Evolutionary conservation across 2,888 invertebrate genomes (phyloP), one percentile per base, ranked within the genome.

Genomic region (Eupsilia transversa): DNA sequence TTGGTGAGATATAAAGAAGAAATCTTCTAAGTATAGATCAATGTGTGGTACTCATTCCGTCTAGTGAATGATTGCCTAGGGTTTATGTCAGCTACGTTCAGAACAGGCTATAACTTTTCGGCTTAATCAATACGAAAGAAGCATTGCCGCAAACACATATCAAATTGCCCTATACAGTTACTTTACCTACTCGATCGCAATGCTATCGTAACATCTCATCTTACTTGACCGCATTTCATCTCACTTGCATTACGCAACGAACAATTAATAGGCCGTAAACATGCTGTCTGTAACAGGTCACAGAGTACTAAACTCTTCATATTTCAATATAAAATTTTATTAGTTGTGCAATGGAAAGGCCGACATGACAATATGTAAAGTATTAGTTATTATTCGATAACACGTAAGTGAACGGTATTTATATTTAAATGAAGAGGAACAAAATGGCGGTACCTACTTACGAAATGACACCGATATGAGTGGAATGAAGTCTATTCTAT

Each of bases 261-360:
- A 67, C 72, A 79, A 83, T 80, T 83, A 80, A 79, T 56, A 81
- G 80, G 69, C 84, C 30, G 64, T 70, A 52, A 46, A 57, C 12
- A 70, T 59, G 52, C 9, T 17, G 83, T 33, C 9, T 17, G 83
- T 33, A 79, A 79, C 79, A 74, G 84, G 59, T 83, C 84, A 69
- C 35, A 41, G 79, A 60, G 65, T 61, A 54, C 14, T 41, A 59
- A 56, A 59, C 46, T 61, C 43, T 63, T 67, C 63, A 67, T 49
- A 59, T 73, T 57, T 52, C 66, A 61, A 54, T 78, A 41, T 49
- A 5, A 14, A 33, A 76, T 65, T 65, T 66, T 57, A 66, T 67
- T 10, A 30, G 60, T 73, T 78, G 56, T 46, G 80, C 27, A 82
- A 80, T 77, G 1, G 38, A 49, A 69, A 60, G 71, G 54, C 66